Base-by-base conservation (phyloP, 2,797 vertebrate genomes). In the Kryptopterus vitreolus region DNA sequence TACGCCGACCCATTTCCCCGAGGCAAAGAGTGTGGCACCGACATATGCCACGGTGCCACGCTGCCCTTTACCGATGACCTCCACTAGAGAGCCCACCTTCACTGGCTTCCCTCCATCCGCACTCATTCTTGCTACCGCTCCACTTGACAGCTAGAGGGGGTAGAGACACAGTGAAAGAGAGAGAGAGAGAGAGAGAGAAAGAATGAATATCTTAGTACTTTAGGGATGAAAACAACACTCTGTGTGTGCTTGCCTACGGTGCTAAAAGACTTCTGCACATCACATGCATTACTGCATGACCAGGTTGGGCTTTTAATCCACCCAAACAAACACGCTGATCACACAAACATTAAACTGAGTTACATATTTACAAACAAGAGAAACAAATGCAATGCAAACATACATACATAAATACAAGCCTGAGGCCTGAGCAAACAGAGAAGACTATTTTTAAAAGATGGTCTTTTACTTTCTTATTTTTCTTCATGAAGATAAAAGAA, bases 1-100 rank as follows among this genome's bases (percentile, higher is more conserved):
- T 86, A 99, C 96, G 0, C 98, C 98, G 0, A 99, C 97, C 98
- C 98, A 99, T 68, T 98, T 99, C 3, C 98, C 98, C 0, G 96
- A 93, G 88, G 97, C 96, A 73, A 99, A 99, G 5, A 99, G 93
- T 0, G 98, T 99, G 84, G 97, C 95, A 0, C 98, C 98, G 0
- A 99, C 95, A 22, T 96, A 99, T 4, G 97, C 96, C 73, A 98
- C 96, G 0, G 95, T 96, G 35, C 96, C 96, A 0, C 94, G 94
- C 89, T 98, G 93, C 0, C 96, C 96, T 63, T 98, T 98, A 3
- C 97, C 97, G 1, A 98, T 98, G 86, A 98, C 96, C 84, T 98
- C 97, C 69, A 98, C 96, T 12, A 94, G 86, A 82, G 96, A 96
- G 86, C 96, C 96, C 88, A 98, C 95, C 82, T 95, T 95, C 71